Conservation (phyloP, 1,140 invertebrate genomes). For the Drosophila burlai region DNA sequence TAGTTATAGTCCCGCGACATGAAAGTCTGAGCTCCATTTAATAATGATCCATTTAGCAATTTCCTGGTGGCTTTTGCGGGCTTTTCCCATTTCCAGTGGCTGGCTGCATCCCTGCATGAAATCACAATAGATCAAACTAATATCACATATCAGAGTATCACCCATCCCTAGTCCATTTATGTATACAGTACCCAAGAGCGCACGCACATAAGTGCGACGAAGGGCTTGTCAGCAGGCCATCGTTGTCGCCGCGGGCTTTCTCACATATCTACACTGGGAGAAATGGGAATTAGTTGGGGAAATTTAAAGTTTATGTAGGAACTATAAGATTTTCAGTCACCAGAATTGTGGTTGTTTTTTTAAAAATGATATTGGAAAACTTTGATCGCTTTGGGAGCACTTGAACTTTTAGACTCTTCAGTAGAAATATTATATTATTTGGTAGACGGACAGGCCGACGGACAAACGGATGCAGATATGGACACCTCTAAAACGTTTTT, state of each 20-base stretch:
- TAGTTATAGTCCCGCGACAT: neutral
- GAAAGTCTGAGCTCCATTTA: slow-evolving; percentile 20
- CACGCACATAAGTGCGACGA: slow-evolving; percentile 27
- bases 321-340: too few relatives aligned
- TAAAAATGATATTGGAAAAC: neutral
- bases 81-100: slow-evolving; percentile 9
- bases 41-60: slow-evolving; percentile 27
- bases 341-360: neutral
- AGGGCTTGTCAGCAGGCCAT: slow-evolving; percentile 56
- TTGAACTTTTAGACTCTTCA: too few relatives aligned
- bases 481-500: neutral
- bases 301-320: too few relatives aligned
- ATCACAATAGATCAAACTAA: slow-evolving; percentile 56
- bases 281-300: neutral
- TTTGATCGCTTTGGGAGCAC: too few relatives aligned
- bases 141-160: slow-evolving; percentile 47
- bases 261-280: slow-evolving; percentile 13
- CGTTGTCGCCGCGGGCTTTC: slow-evolving; percentile 51
- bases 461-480: neutral
- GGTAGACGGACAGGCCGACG: neutral
- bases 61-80: slow-evolving; percentile 27
- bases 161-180: slow-evolving; percentile 25
- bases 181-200: slow-evolving; percentile 7
- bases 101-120: slow-evolving; percentile 30
- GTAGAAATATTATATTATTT: too few relatives aligned